Evolutionary conservation across 1,140 invertebrate genomes (phyloP).

Genomic region (Drosophila parabipectinata): DNA sequence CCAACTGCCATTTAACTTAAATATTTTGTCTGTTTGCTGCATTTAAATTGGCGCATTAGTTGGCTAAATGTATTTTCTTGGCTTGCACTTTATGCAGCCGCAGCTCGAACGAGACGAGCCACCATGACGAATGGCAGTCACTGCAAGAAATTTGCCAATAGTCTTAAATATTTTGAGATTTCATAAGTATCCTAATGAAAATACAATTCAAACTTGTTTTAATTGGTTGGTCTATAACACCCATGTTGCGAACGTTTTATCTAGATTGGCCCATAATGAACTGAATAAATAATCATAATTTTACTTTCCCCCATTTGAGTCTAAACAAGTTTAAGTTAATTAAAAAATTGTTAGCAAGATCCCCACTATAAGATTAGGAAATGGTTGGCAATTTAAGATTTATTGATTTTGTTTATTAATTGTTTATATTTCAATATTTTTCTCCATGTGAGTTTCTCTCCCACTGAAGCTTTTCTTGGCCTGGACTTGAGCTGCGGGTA

Average conservation of each 20-base stretch:
- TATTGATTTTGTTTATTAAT: background rate
- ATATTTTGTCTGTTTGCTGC: conserved; percentile 78
- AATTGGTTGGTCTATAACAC: conserved; percentile 3
- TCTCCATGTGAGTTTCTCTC: conserved; percentile 17
- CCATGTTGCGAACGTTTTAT: conserved; percentile 27
- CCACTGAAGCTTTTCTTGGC: conserved; percentile 20
- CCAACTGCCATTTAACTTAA: conserved; percentile 75
- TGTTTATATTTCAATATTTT: background rate
- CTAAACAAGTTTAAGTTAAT: background rate
- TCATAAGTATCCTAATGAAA: background rate
- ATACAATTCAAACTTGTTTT: conserved; percentile 3
- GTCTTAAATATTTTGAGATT: background rate
- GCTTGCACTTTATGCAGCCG: conserved; percentile 45
- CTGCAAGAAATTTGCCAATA: conserved; percentile 21
- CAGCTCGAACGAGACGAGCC: conserved; percentile 52
- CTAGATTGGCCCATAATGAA: conserved; percentile 32
- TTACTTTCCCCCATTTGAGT: conserved; percentile 18
- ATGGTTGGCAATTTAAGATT: background rate
- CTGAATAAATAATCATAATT: conserved; percentile 42
- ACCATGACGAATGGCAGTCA: conserved; percentile 59
- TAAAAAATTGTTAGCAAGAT: background rate
- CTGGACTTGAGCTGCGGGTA: conserved; percentile 16
- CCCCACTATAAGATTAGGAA: background rate
- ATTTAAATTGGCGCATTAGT: conserved; percentile 78
- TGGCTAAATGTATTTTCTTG: conserved; percentile 70